Conservation (phyloP, 2,113 vertebrate genomes). For the Notiomystis cincta region DNA sequence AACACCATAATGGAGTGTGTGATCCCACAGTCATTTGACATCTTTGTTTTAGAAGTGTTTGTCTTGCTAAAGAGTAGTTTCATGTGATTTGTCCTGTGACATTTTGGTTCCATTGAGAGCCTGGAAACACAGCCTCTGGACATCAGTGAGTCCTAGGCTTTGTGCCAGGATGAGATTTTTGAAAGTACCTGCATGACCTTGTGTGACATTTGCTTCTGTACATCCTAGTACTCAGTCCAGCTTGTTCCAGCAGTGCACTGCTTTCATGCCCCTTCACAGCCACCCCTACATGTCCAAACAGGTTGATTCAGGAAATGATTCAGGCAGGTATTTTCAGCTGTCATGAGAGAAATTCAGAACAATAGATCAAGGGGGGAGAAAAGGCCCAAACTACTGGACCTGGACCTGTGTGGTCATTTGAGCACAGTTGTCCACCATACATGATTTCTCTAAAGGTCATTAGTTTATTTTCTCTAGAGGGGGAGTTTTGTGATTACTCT, state of each 20-base stretch:
- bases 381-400: rapidly evolving
- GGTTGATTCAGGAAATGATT: not conserved
- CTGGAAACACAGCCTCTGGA: not conserved
- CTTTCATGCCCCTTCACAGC: not conserved
- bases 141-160: not conserved
- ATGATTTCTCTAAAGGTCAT: not conserved
- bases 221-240: not conserved
- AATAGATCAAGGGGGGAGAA: rapidly evolving
- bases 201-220: not conserved
- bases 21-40: not conserved
- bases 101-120: not conserved
- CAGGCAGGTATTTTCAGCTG: not conserved
- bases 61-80: not conserved
- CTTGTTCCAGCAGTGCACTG: not conserved
- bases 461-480: not conserved
- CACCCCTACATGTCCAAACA: not conserved
- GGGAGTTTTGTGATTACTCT: not conserved
- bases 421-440: not conserved
- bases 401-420: not conserved
- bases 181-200: not conserved
- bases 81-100: not conserved
- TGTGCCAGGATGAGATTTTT: not conserved
- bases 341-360: not conserved
- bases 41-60: not conserved
- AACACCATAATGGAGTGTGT: not conserved